Evolutionary conservation across 2,888 invertebrate genomes (phyloP), one percentile per base, ranked within the genome.

Genomic region (Mesoligia furuncula): DNA sequence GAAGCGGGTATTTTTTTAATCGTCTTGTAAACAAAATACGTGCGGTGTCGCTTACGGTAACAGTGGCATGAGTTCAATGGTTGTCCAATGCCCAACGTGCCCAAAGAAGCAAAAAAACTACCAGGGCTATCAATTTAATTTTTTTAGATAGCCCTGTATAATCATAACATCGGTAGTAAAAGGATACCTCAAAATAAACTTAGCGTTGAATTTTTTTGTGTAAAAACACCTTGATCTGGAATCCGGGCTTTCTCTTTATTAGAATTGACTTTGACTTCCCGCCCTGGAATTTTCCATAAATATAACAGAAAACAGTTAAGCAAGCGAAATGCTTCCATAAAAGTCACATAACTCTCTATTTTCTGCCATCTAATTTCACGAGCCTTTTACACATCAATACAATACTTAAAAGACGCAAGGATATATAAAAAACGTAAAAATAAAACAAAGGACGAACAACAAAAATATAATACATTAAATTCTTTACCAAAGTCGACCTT

Each of bases 391-490:
- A 61, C 24, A 68, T 62, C 54, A 73, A 70, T 76, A 66, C n/a
- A 69, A 73, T 62, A 65, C 68, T 54, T 64, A 71, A n/a, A 17
- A 39, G 27, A 45, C 1, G 1, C 9, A 59, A 69, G 39, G 61
- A 59, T 39, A 67, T 85, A 75, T 11, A 61, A 20, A 27, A 31
- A 36, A 42, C 24, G n/a, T 54, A 57, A 54, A 45, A 39, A 48
- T 51, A 48, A 74, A 64, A 65, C 27, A 78, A 76, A 85, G n/a
- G 5, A 65, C 15, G 59, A 39, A 8, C 9, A 17, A 17, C 45
- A 66, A 77, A 64, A 80, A 75, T 73, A 84, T 67, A 84, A 74
- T 45, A 79, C 64, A 76, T 66, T 48, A 68, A 79, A 65, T 69
- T 57, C 54, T 75, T 79, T 59, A 59, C 69, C 61, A 39, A 77